Conservation (phyloP, 2,797 vertebrate genomes). For the Malacoraja senta region DNA sequence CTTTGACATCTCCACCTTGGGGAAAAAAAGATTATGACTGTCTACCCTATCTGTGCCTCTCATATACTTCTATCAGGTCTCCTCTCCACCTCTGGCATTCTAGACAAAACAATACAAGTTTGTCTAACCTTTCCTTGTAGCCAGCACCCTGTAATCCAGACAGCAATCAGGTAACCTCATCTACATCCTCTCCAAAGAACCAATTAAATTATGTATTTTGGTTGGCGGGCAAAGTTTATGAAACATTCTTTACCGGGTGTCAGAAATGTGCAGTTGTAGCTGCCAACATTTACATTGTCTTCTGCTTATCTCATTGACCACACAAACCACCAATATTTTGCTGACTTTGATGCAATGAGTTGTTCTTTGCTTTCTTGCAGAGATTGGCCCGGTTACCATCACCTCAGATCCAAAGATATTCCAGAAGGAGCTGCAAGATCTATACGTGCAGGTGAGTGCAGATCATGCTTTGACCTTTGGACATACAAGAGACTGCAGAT, state of each 20-base stretch:
- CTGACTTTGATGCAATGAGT: neutral
- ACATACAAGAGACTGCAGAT: too few relatives aligned
- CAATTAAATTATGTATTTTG: neutral
- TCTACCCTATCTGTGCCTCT: too few relatives aligned
- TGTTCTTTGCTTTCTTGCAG: conserved; percentile 52
- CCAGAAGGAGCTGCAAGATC: conserved; percentile 77
- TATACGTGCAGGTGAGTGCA: conserved; percentile 80
- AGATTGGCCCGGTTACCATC: conserved; percentile 82
- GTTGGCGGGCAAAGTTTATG: neutral
- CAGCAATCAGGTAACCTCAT: too few relatives aligned
- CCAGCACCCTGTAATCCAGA: too few relatives aligned
- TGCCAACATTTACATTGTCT: neutral
- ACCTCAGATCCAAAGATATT: conserved; percentile 79
- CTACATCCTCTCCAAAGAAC: too few relatives aligned
- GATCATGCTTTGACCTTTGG: neutral
- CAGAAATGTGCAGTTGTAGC: neutral
- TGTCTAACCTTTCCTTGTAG: too few relatives aligned
- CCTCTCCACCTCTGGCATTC: too few relatives aligned
- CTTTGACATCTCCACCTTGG: too few relatives aligned
- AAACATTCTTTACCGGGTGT: neutral
- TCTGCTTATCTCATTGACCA: neutral
- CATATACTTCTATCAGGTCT: too few relatives aligned
- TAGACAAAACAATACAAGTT: too few relatives aligned
- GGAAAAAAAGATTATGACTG: too few relatives aligned
- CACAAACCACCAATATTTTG: neutral